Evolutionary conservation across 2,113 vertebrate species (phyloP).

Genomic region (Trogon surrucura): DNA sequence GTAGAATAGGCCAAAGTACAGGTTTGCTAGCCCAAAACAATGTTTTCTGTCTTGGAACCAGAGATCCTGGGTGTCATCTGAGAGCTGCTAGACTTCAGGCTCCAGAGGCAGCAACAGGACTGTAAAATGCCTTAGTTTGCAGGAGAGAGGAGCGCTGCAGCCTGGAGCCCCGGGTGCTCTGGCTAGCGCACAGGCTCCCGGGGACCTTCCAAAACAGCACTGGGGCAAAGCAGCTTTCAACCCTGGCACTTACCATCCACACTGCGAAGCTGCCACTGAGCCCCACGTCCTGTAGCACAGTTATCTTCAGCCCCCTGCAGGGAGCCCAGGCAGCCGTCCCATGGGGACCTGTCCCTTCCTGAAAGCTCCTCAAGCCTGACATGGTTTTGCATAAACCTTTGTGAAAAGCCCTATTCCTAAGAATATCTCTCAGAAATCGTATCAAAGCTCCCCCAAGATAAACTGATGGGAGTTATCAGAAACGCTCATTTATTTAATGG

Average conservation of each 20-base stretch:
- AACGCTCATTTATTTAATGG: background rate
- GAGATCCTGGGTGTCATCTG: background rate
- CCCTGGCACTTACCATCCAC: background rate
- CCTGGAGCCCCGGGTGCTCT: background rate
- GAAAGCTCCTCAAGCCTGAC: background rate
- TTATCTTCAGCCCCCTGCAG: background rate
- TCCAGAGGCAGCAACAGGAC: background rate
- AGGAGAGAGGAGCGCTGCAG: background rate
- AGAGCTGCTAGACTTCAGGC: background rate
- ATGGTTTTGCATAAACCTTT: background rate
- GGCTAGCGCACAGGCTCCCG: fast-evolving
- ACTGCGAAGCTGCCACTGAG: background rate
- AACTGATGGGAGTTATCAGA: background rate
- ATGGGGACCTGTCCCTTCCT: background rate
- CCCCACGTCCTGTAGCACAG: background rate
- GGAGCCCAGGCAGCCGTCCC: background rate
- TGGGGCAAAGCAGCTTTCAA: background rate
- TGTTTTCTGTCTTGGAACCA: background rate
- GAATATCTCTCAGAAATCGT: background rate
- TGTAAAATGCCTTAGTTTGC: background rate
- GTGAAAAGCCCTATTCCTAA: background rate
- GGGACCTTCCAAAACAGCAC: background rate
- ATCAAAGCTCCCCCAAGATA: background rate
- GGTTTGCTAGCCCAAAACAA: background rate
- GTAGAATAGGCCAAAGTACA: background rate